Base-by-base conservation (phyloP, 2,888 invertebrate species). In the Dromius quadrimaculatus region DNA sequence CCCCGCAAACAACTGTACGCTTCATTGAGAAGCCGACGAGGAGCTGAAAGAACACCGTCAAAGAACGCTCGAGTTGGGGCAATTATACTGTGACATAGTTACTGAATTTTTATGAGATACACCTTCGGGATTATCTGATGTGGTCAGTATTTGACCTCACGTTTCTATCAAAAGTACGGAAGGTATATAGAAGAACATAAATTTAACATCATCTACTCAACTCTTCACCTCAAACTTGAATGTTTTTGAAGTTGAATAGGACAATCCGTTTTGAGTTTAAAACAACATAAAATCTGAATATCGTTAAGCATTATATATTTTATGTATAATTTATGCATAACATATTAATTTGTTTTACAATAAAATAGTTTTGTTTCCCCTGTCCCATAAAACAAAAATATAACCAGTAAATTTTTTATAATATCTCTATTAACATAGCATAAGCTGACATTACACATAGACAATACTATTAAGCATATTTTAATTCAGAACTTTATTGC, bases 371-470 rank as follows among this genome's bases (percentile, higher is more conserved):
- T 65, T 65, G 65, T 65, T 50, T 50, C 11, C 20, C 13, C 28
- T 64, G 64, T 64, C 64, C 28, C 32, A 47, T 64, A 50, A 47
- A 63, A 36, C 17, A 47, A 64, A 64, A 34, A 64, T 64, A 64
- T 50, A 34, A 20, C 28, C 47, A 34, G n/a, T 64, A 64, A 64
- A 66, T 28, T 38, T 57, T 66, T 66, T 66, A 57, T 54, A n/a
- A 66, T 66, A 43, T 50, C 66, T 66, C 57, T 66, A 66, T 66
- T 66, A 66, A 54, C 66, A 66, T 66, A 66, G 9, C 41, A 66
- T 57, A 66, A 62, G 22, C 20, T 17, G 34, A 32, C 57, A 38
- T 38, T 36, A 59, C 59, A 59, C 20, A 66, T 17, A 66, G 38
- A 66, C 57, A 66, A 66, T 66, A 22, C 66, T 36, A 66, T 57